phyloP scores from a whole-genome alignment of 2,888 invertebrate species.

The Lithophane leautieri region DNA sequence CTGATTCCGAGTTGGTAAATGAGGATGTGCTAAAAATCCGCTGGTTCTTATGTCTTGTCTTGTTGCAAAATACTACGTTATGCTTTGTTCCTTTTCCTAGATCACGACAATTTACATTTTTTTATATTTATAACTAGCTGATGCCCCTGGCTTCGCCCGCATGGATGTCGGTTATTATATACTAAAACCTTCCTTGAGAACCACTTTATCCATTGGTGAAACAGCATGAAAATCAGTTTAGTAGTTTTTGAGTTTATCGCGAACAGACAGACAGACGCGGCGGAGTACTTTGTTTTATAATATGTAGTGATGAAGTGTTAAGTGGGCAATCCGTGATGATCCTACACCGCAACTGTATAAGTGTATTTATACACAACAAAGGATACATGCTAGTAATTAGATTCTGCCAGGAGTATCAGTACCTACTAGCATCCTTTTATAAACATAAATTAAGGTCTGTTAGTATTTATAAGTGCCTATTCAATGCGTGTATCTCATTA shows the following conservation, averaged over 20 bases:
- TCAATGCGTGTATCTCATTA: not conserved
- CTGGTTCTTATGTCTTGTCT: constrained; percentile 54
- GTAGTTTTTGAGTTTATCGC: too few relatives aligned
- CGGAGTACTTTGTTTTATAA: too few relatives aligned
- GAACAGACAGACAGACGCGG: too few relatives aligned
- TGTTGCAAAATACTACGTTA: constrained; percentile 22
- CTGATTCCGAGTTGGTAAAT: not conserved
- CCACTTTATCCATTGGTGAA: too few relatives aligned
- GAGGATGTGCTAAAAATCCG: constrained; percentile 36
- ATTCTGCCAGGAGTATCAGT: constrained; percentile 20
- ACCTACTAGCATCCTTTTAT: constrained; percentile 19
- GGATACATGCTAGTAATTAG: constrained; percentile 24
- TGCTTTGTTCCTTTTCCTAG: constrained; percentile 65
- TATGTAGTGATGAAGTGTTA: too few relatives aligned
- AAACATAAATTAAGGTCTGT: constrained; percentile 27
- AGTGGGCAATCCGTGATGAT: constrained; percentile 47
- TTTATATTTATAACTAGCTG: constrained; percentile 56
- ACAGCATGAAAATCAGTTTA: too few relatives aligned
- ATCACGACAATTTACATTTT: constrained; percentile 68
- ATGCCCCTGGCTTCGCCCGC: too few relatives aligned
- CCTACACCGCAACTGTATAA: constrained; percentile 35
- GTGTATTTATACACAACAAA: constrained; percentile 16
- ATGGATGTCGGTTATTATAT: too few relatives aligned
- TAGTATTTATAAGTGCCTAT: constrained; percentile 24
- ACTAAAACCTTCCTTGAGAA: too few relatives aligned